Conservation (phyloP, 1,140 invertebrate species). For the Saccostrea echinata region DNA sequence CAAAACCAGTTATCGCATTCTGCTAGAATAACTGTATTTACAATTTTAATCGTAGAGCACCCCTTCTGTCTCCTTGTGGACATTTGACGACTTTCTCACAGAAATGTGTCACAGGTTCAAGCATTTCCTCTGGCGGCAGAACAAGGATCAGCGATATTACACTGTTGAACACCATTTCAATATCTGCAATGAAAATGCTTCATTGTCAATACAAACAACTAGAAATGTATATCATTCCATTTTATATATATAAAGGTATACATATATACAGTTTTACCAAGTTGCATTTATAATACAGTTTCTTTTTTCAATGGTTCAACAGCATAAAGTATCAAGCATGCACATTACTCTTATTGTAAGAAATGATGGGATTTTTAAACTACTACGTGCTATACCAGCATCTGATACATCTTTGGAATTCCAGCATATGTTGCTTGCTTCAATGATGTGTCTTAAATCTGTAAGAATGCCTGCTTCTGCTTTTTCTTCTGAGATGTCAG, state of each 20-base stretch:
- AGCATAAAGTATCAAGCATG: background rate
- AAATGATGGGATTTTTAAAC: background rate
- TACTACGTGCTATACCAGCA: constrained; percentile 62
- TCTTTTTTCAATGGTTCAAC: too few relatives aligned
- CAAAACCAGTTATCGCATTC: too few relatives aligned
- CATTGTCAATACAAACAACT: constrained; percentile 81
- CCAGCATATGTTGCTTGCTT: constrained; percentile 94
- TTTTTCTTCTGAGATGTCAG: constrained; percentile 93
- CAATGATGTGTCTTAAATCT: constrained; percentile 96
- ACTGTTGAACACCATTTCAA: constrained; percentile 81
- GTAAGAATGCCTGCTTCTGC: constrained; percentile 92
- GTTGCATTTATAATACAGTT: background rate
- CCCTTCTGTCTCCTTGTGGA: constrained; percentile 88
- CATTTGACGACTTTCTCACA: constrained; percentile 96
- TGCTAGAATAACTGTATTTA: constrained; percentile 81
- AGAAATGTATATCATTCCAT: too few relatives aligned
- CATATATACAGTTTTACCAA: background rate
- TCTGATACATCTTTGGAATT: constrained; percentile 80
- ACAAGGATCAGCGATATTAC: constrained; percentile 96
- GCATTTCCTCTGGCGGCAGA: constrained; percentile 91
- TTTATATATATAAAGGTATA: too few relatives aligned
- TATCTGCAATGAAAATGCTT: constrained; percentile 79
- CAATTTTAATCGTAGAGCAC: constrained; percentile 91
- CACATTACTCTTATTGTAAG: background rate
- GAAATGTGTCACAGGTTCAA: constrained; percentile 93